Evolutionary conservation across 1,140 invertebrate species (phyloP).

Genomic region (Aphidius gifuensis): DNA sequence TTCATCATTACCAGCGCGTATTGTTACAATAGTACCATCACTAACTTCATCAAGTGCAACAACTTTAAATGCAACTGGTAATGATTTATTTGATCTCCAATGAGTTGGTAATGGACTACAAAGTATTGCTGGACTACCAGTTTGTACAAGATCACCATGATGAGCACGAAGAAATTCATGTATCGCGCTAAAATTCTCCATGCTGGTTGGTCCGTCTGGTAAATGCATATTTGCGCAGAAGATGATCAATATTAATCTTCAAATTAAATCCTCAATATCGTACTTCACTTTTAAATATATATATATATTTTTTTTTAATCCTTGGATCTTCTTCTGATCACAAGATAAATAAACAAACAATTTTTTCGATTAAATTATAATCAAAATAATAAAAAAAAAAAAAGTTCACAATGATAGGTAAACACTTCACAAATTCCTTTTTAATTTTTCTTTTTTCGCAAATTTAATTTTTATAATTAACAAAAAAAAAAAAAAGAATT

Average conservation of each 20-base stretch:
- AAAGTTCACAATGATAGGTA: too few relatives aligned
- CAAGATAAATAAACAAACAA: too few relatives aligned
- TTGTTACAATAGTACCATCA: conserved; percentile 90
- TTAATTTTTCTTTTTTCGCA: too few relatives aligned
- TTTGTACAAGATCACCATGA: conserved; percentile 84
- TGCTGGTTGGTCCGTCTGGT: conserved; percentile 59
- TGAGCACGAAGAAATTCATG: conserved; percentile 80
- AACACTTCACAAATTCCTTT: too few relatives aligned
- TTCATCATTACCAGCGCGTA: conserved; percentile 94
- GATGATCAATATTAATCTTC: neutral
- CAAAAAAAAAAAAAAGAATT: too few relatives aligned
- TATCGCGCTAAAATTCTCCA: conserved; percentile 68
- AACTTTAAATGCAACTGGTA: conserved; percentile 90
- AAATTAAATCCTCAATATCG: too few relatives aligned
- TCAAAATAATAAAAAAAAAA: too few relatives aligned
- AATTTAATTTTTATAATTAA: too few relatives aligned
- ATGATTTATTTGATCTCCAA: conserved; percentile 95
- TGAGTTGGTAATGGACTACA: conserved; percentile 87
- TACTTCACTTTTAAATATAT: too few relatives aligned
- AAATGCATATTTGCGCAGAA: conserved; percentile 53
- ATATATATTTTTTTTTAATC: too few relatives aligned
- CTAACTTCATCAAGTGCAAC: conserved; percentile 85
- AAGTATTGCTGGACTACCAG: conserved; percentile 86
- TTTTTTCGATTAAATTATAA: too few relatives aligned
- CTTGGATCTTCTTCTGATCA: too few relatives aligned